Evolutionary conservation across 1,140 invertebrate species (phyloP), one percentile per base, ranked within the genome.

Genomic region (Macrobrachium rosenbergii): DNA sequence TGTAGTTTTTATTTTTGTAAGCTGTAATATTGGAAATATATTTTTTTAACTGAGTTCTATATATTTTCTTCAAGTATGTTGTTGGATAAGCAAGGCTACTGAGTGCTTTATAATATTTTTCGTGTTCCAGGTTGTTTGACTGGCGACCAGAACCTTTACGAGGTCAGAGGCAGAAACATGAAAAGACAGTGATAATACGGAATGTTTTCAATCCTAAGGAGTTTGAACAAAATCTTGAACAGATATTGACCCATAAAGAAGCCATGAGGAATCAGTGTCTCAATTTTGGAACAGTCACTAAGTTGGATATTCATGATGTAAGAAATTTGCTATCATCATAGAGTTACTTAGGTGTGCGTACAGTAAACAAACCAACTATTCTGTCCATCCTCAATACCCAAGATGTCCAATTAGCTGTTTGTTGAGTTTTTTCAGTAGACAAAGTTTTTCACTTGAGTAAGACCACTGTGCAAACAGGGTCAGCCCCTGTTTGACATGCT

Each of bases 141-240:
- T 99, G 99, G 99, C 93, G 96, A 90, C 98, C 98, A 5, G 98
- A 99, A 88, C 97, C 97, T 92, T 93, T 96, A 90, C 92, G 95
- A 45, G 96, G 96, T 2, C 95, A 97, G 90, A 94, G 97, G 78
- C 93, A 94, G 0, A 98, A 97, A 91, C 94, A 96, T 91, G 98
- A 99, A 91, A 95, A 95, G 90, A 94, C 97, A 69, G 97, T 99
- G 1, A 95, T 99, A 60, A 94, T 99, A 0, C 98, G 98, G 91
- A 99, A 99, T 92, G 94, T 99, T 43, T 99, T 99, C 93, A 94
- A 95, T 83, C 96, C 97, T 0, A 93, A 95, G 88, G 95, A 98
- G 90, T 99, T 99, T 92, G 96, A 98, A 92, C 94, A 94, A 83
- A 95, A 99, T 89, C 96, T 98, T 0, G 94, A 95, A 23, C 92